Evolutionary conservation across 1,140 invertebrate genomes (phyloP).

Genomic region (Hylaeus anthracinus): DNA sequence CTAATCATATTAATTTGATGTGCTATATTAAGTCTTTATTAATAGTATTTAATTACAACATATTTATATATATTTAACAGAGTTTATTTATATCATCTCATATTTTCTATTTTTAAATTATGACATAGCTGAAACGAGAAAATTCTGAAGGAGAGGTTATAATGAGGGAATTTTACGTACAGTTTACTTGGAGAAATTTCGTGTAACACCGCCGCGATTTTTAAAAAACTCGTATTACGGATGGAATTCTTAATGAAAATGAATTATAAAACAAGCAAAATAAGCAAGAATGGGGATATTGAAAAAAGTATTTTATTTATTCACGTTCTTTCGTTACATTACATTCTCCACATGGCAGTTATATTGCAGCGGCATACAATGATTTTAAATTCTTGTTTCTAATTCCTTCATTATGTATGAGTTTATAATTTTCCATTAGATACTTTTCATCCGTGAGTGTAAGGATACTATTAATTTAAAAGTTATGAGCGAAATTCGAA

Average conservation of each 20-base stretch:
- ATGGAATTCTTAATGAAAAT: no score
- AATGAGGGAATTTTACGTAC: no score
- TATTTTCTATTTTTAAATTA: background rate
- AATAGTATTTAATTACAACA: background rate
- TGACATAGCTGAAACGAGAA: background rate
- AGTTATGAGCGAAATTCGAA: slow-evolving; percentile 47
- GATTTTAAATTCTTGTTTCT: slow-evolving; percentile 46
- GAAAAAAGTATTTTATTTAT: slow-evolving; percentile 64
- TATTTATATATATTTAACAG: background rate
- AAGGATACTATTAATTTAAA: slow-evolving; percentile 48
- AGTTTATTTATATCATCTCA: background rate
- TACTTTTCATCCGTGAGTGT: slow-evolving; percentile 39
- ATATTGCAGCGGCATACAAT: slow-evolving; percentile 55
- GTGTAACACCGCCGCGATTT: no score
- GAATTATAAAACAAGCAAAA: background rate
- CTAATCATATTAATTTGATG: background rate
- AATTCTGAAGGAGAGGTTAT: no score
- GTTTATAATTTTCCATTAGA: slow-evolving; percentile 56
- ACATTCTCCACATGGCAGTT: slow-evolving; percentile 55
- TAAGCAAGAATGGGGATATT: slow-evolving; percentile 29
- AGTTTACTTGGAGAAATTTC: no score
- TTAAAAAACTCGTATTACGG: no score
- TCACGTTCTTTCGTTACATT: slow-evolving; percentile 54
- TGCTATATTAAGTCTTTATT: background rate
- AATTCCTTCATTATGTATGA: slow-evolving; percentile 47